These are phyloP conservation scores for Ornithoptera priamus DNA, from an alignment of 2,888 invertebrate species.

Conservation along the genomic window DNA sequence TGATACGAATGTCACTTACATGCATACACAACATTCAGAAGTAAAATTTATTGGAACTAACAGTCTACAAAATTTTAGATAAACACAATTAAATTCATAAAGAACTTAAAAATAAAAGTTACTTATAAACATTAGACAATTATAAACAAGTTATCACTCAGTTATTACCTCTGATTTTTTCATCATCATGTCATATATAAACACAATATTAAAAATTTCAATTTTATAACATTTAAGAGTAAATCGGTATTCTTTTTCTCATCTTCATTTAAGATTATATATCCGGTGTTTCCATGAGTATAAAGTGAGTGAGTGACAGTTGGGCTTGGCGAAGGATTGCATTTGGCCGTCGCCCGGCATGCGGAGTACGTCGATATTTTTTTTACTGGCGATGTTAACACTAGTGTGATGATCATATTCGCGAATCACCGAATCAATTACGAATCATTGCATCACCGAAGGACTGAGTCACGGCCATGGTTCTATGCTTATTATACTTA, in stretches of 20 bases:
- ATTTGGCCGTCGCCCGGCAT: slow-evolving; percentile 10
- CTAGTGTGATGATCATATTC: slow-evolving; percentile 46
- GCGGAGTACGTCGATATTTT: slow-evolving; percentile 42
- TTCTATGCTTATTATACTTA: slow-evolving; percentile 48
- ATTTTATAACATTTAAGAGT: no score
- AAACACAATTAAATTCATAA: no score
- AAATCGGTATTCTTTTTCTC: background rate
- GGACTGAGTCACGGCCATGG: slow-evolving; percentile 74
- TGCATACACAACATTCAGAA: no score
- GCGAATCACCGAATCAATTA: slow-evolving; percentile 69
- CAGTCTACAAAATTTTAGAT: no score
- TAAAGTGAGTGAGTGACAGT: slow-evolving; percentile 6
- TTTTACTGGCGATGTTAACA: slow-evolving; percentile 37
- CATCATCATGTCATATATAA: no score
- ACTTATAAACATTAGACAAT: no score
- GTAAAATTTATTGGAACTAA: no score
- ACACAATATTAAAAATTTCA: no score
- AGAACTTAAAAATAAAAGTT: no score
- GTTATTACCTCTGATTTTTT: no score
- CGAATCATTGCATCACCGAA: slow-evolving; percentile 72
- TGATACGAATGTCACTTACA: no score
- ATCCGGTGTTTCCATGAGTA: slow-evolving; percentile 11
- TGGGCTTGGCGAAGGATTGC: slow-evolving; percentile 18
- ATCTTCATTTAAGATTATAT: background rate
- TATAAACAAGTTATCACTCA: no score